Evolutionary conservation across 2,797 vertebrate genomes (phyloP), one percentile per base, ranked within the genome.

Genomic region (Neosilurus hyrtlii): DNA sequence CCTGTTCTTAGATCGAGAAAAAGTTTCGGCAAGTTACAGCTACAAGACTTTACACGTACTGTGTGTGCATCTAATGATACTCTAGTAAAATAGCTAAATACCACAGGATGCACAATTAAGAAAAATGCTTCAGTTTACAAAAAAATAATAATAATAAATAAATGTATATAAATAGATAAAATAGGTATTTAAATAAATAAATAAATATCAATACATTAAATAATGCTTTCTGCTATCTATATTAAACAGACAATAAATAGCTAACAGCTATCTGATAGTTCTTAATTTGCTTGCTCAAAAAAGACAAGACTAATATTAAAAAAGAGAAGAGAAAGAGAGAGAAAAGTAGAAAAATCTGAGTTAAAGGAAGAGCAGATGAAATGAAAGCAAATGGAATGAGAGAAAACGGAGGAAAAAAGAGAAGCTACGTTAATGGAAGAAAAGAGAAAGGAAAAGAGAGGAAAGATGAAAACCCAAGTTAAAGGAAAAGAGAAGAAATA

Each of bases 1-100:
- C 79, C 89, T 75, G 76, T 57, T 84, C 70, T 86, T 75, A 73
- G 56, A 85, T 77, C 72, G 67, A 72, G 7, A 65, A 49, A 37
- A 61, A 24, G 26, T 43, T 51, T 77, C 35, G 24, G 10, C 14
- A n/a, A 43, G 26, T 61, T 61, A 43, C 56, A n/a, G 8, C 30
- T 76, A 43, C 35, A 76, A 49, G 18, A 75, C 30, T 57, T 35
- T 35, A 75, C 72, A 75, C 0, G 54, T 2, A 74, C 8, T 30
- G 24, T 18, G 15, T 15, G 30, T 1, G 24, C 73, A 43, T 43
- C 57, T 57, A 75, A n/a, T 22, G 12, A 57, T 35, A 2, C n/a
- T 61, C 11, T 61, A 30, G 37, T 2, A 43, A 43, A 43, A 43
- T 43, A 43, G 37, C 37, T 5, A 59, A 24, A 43, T 74, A 26